Base-by-base conservation (phyloP, 2,113 vertebrate genomes). In the Megaceryle maxima region DNA sequence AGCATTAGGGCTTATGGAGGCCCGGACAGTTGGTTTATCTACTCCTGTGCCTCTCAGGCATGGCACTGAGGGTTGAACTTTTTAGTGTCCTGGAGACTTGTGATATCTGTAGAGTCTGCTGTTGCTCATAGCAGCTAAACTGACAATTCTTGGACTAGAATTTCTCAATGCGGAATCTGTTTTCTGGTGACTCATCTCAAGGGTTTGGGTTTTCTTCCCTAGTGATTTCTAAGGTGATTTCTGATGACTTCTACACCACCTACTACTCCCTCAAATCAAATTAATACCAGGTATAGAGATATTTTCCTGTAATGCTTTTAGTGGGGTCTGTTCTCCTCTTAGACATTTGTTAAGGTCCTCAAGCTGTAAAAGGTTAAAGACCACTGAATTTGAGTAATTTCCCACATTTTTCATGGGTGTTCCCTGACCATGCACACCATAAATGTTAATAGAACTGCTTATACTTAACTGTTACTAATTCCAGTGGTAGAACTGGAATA, bases 341-440 rank as follows among this genome's bases (percentile, higher is more conserved):
- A 82, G 17, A 43, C 26, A 6, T 21, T 39, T 79, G 2, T 80
- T 53, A 25, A 4, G 13, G 5, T 2, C 3, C 5, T 78, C 46
- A 70, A 56, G 16, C 13, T 64, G 3, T 57, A 37, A 55, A 59
- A 88, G 11, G 16, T 60, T 73, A 64, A 86, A 48, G 78, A 12
- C 1, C 9, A n/a, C 33, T 39, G 22, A 60, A 44, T 8, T 59
- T 50, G 6, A 59, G 15, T 75, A 18, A 64, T 82, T 78, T 29
- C 17, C 3, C 16, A 8, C 7, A 33, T 29, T 37, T 88, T 83
- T 24, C 12, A 14, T 53, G 14, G 7, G 3, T 1, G 0, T 69
- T 62, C 18, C 6, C 9, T 59, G 41, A 26, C 39, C 8, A 14
- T 12, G 21, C 16, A 11, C 4, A 53, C 4, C 11, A 8, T 63